Conservation (phyloP, 2,797 vertebrate genomes). For the Triplophysa bombifrons region DNA sequence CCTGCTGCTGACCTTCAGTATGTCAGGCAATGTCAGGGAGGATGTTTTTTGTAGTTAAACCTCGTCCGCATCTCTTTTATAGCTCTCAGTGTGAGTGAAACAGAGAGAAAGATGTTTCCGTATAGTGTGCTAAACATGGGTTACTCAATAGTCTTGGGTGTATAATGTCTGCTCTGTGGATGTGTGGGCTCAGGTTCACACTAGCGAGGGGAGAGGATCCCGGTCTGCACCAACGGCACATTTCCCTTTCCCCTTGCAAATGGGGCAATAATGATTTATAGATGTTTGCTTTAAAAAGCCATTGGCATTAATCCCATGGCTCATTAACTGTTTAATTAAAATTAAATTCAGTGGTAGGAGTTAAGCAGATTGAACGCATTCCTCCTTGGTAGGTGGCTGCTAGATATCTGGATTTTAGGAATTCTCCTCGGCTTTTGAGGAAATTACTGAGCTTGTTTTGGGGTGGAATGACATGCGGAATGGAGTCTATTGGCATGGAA, state of each 20-base stretch:
- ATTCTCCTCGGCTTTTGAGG: slow-evolving; percentile 65
- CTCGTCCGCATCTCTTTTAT: slow-evolving; percentile 26
- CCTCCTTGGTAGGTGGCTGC: slow-evolving; percentile 77
- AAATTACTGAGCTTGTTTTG: slow-evolving; percentile 63
- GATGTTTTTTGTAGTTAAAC: slow-evolving; percentile 32
- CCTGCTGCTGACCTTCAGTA: slow-evolving; percentile 64
- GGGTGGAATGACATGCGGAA: slow-evolving; percentile 52
- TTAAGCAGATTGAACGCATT: slow-evolving; percentile 82
- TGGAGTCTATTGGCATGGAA: slow-evolving; percentile 14
- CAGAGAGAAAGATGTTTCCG: slow-evolving; percentile 17
- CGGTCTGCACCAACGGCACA: slow-evolving; percentile 69
- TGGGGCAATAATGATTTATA: slow-evolving; percentile 83
- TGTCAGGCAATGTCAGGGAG: slow-evolving; percentile 64
- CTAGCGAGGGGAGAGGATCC: slow-evolving; percentile 28
- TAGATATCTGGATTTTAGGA: slow-evolving; percentile 76
- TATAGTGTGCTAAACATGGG: slow-evolving; percentile 45
- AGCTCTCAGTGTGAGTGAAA: slow-evolving; percentile 24
- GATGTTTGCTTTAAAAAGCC: slow-evolving; percentile 87
- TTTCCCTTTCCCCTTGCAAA: slow-evolving; percentile 73
- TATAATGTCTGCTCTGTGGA: slow-evolving; percentile 38
- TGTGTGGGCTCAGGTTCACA: slow-evolving; percentile 13
- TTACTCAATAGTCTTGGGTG: slow-evolving; percentile 37
- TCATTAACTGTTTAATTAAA: slow-evolving; percentile 89
- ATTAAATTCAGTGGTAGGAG: slow-evolving; percentile 83
- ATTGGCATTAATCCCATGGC: slow-evolving; percentile 87